Evolutionary conservation across 2,888 invertebrate species (phyloP).

Genomic region (Hirtodrosophila duncani): DNA sequence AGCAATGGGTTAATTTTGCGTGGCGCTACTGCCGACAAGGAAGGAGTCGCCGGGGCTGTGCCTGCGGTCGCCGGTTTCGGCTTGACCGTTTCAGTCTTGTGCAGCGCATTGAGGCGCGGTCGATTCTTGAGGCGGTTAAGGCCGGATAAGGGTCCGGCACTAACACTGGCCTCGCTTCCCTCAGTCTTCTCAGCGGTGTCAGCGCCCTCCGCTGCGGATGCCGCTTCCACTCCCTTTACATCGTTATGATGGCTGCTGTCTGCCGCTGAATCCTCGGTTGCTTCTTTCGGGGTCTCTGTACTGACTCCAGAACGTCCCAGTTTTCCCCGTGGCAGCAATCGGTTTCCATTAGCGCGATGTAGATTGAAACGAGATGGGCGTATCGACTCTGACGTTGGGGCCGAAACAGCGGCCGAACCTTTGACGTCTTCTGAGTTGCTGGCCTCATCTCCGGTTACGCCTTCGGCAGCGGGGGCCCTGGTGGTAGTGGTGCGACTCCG

Average conservation of each 20-base stretch:
- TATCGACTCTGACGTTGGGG: constrained; percentile 37
- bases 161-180: constrained; percentile 42
- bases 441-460: constrained; percentile 33
- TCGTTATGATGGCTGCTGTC: constrained; percentile 73
- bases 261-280: constrained; percentile 66
- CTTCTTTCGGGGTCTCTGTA: constrained; percentile 63
- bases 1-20: constrained; percentile 77
- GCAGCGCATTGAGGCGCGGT: constrained; percentile 75
- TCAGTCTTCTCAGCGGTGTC: constrained; percentile 54
- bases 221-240: constrained; percentile 54
- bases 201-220: constrained; percentile 29
- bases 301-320: constrained; percentile 55
- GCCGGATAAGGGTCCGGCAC: constrained; percentile 57
- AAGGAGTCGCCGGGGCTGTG: constrained; percentile 25
- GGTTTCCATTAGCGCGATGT: constrained; percentile 73
- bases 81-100: constrained; percentile 76
- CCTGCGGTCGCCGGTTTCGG: constrained; percentile 58
- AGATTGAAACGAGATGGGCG: constrained; percentile 76
- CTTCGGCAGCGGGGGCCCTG: constrained; percentile 60
- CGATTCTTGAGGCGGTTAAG: constrained; percentile 77
- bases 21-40: constrained; percentile 51
- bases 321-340: constrained; percentile 75
- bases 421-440: constrained; percentile 60
- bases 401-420: constrained; percentile 41
- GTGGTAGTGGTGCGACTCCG: constrained; percentile 74